Conservation (phyloP, 2,888 invertebrate species). For the Hedychridium roseum region DNA sequence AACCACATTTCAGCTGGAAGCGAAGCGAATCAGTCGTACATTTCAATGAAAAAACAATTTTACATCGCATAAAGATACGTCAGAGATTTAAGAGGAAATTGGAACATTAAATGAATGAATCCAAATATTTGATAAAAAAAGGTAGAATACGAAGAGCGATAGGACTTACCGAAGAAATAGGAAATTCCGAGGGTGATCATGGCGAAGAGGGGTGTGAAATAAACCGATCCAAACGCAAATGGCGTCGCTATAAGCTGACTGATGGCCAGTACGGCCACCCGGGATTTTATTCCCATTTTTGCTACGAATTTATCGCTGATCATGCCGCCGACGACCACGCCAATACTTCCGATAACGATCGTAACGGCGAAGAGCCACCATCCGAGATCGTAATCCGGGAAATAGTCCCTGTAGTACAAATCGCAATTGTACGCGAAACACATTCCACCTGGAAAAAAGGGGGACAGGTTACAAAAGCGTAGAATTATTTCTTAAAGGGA, state of each 20-base stretch:
- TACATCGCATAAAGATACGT: no score
- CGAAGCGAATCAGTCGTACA: background rate
- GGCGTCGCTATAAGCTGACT: constrained; percentile 86
- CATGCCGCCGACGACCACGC: constrained; percentile 78
- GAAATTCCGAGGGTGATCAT: constrained; percentile 89
- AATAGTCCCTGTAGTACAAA: constrained; percentile 86
- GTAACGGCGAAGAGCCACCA: constrained; percentile 92
- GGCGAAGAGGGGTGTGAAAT: constrained; percentile 82
- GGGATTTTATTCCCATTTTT: constrained; percentile 83
- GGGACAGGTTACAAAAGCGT: background rate
- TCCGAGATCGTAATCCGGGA: constrained; percentile 87
- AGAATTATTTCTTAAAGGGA: background rate
- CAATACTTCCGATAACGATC: constrained; percentile 83
- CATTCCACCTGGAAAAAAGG: constrained; percentile 76
- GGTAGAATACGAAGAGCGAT: no score
- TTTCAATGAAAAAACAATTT: no score
- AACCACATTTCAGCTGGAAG: constrained; percentile 92
- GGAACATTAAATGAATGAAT: no score
- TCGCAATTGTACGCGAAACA: constrained; percentile 92
- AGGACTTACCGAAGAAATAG: constrained; percentile 81
- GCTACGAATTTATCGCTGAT: constrained; percentile 88
- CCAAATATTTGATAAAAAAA: no score
- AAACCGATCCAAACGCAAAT: constrained; percentile 86
- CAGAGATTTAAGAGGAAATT: no score
- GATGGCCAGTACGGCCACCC: constrained; percentile 80